Evolutionary conservation across 2,113 vertebrate species (phyloP).

Genomic region (Potamarius usumacintae): DNA sequence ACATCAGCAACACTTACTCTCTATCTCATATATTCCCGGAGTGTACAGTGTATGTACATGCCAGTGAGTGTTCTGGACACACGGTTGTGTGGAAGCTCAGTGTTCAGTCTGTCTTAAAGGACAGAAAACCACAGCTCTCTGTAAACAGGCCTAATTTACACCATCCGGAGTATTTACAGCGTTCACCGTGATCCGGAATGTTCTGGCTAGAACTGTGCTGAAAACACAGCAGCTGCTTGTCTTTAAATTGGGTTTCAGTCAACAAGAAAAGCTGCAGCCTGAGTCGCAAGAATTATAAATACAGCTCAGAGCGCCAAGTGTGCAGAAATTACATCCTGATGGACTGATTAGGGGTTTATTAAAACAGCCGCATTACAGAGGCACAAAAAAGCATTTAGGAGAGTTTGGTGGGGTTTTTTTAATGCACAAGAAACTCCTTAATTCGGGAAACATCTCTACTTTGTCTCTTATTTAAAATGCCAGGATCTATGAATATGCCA

Average conservation of each 20-base stretch:
- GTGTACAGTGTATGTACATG: background rate
- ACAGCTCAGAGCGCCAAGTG: background rate
- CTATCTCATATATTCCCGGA: background rate
- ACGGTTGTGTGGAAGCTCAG: background rate
- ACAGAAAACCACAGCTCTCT: background rate
- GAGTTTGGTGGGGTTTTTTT: background rate
- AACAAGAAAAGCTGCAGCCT: background rate
- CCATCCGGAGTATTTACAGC: constrained; percentile 9
- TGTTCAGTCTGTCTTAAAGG: background rate
- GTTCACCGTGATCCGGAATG: background rate
- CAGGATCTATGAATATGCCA: background rate
- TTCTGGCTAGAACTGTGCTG: constrained; percentile 16
- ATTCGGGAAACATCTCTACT: background rate
- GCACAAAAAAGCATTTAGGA: background rate
- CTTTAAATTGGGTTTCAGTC: constrained; percentile 6
- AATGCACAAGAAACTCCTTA: background rate
- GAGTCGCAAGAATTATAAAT: constrained; percentile 27
- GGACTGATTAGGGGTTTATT: constrained; percentile 6
- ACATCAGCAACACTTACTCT: too few species aligned
- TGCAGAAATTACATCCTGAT: background rate
- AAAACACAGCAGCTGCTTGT: background rate
- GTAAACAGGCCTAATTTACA: constrained; percentile 48
- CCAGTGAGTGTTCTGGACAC: background rate
- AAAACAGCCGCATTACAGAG: background rate
- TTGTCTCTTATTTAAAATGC: background rate